Evolutionary conservation across 2,888 invertebrate species (phyloP), one percentile per base, ranked within the genome.

Genomic region (Dilophus febrilis): DNA sequence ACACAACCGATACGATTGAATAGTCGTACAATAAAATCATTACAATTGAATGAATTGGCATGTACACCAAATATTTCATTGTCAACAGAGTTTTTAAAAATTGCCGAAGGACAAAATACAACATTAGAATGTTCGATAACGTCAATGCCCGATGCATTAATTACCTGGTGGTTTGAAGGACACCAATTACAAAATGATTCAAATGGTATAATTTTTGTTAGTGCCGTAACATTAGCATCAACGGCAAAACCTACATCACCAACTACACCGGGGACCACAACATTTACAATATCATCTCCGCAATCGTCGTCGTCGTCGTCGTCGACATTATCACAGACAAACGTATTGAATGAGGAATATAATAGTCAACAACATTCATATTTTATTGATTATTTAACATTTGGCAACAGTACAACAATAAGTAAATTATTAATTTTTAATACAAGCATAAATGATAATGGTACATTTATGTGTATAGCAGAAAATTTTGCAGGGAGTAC

Each of bases 121-220:
- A 83, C 85, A 13, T 65, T 88, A 34, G 69, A 76, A 48, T 88
- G 88, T 58, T 70, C 78, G 53, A 81, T 87, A 26, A 75, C 77
- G 45, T 83, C 87, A 28, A 70, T 81, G 41, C 87, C 87, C 1
- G 80, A 81, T 58, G 84, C 86, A 8, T 76, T 74, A 54, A 73
- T 86, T 37, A 72, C 79, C 3, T 88, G 88, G 88, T 72, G 77
- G 56, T 84, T 83, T 62, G 82, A 84, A 56, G 84, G 84, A 33
- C 75, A 80, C 59, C 70, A 82, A 44, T 69, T 83, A 53, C 79
- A 77, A 56, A 84, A 81, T 62, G 81, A 82, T 54, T 74, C 80
- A 32, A n/a, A n/a, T n/a, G n/a, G n/a, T n/a, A n/a, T n/a, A n/a
- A n/a, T n/a, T n/a, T n/a, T 67, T 70, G 42, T 66, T 76, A 47